Base-by-base conservation (phyloP, 2,888 invertebrate genomes). In the Callyntrura sp. region DNA sequence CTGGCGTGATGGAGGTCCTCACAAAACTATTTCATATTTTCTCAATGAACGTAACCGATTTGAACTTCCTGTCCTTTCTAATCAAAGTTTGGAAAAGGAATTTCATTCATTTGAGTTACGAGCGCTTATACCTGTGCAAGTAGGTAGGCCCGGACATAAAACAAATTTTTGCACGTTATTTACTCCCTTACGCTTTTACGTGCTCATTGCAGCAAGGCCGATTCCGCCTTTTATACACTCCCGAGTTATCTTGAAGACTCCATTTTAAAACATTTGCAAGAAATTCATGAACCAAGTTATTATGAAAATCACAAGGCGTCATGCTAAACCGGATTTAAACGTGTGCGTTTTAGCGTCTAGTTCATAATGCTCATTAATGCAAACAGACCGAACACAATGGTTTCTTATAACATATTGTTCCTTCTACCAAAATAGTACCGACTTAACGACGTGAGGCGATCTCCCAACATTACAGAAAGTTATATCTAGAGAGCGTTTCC, bases 11-110 rank as follows among this genome's bases (percentile, higher is more conserved):
- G 20, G 70, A 73, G 68, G 68, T 70, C 68, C 68, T 17, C 43
- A 70, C 45, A 45, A 73, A 20, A 73, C 70, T n/a, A 11, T 43
- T 20, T 73, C 70, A 20, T 73, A 73, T 17, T 45, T 73, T 48
- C n/a, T 73, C 45, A 68, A 68, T 83, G 68, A 83, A 65, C 65
- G 82, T 65, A 83, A 83, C 48, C 45, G 65, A 55, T 78, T 78
- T 78, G 78, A 78, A 83, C 82, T 83, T 83, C 82, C 82, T 83
- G 82, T 55, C 28, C 25, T 51, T 76, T 51, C 28, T 55, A 5
- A 23, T 78, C 17, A 9, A 23, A 12, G n/a, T 5, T 23, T 51
- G 23, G 14, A 45, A 45, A 45, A 48, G 51, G n/a, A 48, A 76
- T 76, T 76, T 25, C 51, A 51, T 76, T 76, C 76, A 76, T 76